Evolutionary conservation across 2,797 vertebrate genomes (phyloP), one percentile per base, ranked within the genome.

Genomic region (Crypturellus tataupa): DNA sequence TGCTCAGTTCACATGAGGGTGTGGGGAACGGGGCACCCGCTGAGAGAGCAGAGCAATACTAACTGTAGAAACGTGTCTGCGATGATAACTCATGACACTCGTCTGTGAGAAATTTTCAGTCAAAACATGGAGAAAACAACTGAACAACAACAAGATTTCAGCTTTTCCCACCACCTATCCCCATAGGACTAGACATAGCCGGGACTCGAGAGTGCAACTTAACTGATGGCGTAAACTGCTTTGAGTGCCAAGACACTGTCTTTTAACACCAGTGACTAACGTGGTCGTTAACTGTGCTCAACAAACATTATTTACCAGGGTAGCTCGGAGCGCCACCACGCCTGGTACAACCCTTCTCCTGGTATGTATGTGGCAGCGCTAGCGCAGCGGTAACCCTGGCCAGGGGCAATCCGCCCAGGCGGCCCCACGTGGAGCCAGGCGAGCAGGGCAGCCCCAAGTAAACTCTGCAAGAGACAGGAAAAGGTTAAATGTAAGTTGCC

Each of bases 261-360:
- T 85, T 56, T 56, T 56, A 56, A n/a, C 31, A 56, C 16, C 55
- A 44, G 1, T 63, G 39, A 75, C 39, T 78, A 42, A 56, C 35
- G 6, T 29, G 29, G 31, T 51, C 51, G 51, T 87, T 79, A 67
- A 40, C 3, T 72, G 37, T 29, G 21, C 42, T 40, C n/a, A 6
- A 20, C 76, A 80, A 73, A 35, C 2, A 40, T 33, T 47, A 89
- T 91, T 91, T 91, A 40, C 78, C 78, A 75, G 6, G 37, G 78
- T 79, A 69, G 35, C 80, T 90, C 89, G 81, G n/a, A 91, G 72
- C 37, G 70, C 76, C 79, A 91, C 89, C 79, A 78, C 69, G 0
- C 95, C 93, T 94, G 47, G 5, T 70, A 82, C 92, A 95, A 93
- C 92, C 87, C 70, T 87, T 94, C 92, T n/a, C 62, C 4, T 10